A percentile compares a stretch with the other conserved stretches of the same genome.
Conservation (phyloP, 2,888 invertebrate genomes). For the Melangyna quadrimaculata region DNA sequence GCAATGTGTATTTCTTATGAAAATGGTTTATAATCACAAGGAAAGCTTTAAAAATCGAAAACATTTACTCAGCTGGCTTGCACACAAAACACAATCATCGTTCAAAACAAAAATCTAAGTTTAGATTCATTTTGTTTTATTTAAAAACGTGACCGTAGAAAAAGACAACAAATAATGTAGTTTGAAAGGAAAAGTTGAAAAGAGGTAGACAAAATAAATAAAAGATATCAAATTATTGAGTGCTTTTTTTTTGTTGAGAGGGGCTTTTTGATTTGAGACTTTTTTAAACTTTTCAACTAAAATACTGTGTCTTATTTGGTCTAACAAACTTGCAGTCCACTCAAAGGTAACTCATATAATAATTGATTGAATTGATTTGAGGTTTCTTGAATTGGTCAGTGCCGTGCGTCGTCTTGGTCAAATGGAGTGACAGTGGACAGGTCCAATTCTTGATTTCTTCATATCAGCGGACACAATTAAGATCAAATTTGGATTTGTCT, state of each 20-base stretch:
- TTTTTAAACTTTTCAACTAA: not conserved
- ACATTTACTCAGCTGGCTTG: slow-evolving; percentile 42
- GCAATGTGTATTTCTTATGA: slow-evolving; percentile 7
- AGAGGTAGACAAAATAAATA: not conserved
- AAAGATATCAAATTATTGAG: not conserved
- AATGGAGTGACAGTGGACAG: not conserved
- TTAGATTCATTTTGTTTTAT: not conserved
- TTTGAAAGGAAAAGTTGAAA: slow-evolving; percentile 31
- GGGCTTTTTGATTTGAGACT: not conserved
- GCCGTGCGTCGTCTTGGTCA: not conserved
- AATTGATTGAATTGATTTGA: not conserved
- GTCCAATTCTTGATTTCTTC: not conserved
- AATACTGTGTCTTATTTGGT: not conserved
- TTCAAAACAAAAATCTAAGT: slow-evolving; percentile 45
- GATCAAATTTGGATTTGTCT: not conserved
- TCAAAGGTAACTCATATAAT: not conserved
- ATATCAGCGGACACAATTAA: not conserved
- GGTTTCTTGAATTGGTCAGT: not conserved
- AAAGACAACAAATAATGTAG: not conserved
- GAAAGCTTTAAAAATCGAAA: slow-evolving; percentile 48
- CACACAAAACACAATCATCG: slow-evolving; percentile 12
- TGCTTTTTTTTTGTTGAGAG: not conserved
- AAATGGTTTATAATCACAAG: slow-evolving; percentile 17
- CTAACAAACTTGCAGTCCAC: not conserved
- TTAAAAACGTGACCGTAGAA: slow-evolving; percentile 43